Evolutionary conservation across 2,888 invertebrate genomes (phyloP), one percentile per base, ranked within the genome.

Genomic region (Sphaerophoria taeniata): DNA sequence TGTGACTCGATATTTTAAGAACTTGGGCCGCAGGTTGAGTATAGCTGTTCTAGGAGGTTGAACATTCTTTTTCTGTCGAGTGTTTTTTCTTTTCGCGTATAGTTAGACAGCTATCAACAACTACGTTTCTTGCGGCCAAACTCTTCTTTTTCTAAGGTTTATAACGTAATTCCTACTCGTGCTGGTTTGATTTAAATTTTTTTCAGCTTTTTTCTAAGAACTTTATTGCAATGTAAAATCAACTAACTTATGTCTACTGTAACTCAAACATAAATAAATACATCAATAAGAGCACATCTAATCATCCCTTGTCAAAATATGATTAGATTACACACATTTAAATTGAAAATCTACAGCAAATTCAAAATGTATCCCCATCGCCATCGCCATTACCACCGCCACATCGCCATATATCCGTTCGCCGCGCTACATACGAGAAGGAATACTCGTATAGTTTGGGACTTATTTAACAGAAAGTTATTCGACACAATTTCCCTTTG

Each of bases 381-480:
- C 12, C 36, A 7, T 9, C n/a, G 24, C 24, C 24, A 24, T 24
- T 24, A 24, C 24, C 24, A 24, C 24, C 24, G 31, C 61, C 14
- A 60, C 2, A 24, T 36, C 6, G 14, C n/a, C 16, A 14, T 12
- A 14, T 12, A 16, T 39, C 36, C 11, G 24, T 24, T 24, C 24
- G 11, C 16, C 34, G 34, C 34, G 14, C 39, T 51, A 51, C 1
- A 12, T 53, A 16, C 12, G 31, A 3, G 2, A 2, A 24, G 24
- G 24, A 24, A 24, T 2, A 24, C 24, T 24, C 24, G 24, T 61
- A 33, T 67, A 67, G 67, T 67, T 51, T 34, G 47, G 49, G 65
- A 67, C 34, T 74, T 74, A 80, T 80, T 80, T 70, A 74, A 63
- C 56, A 70, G 49, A 80, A 80, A 61, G 79, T 69, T 79, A 61